Percentiles rank a stretch among this genome's conserved stretches.
Evolutionary conservation across 1,140 invertebrate species (phyloP).

Genomic region (Hyposmocoma kahamanoa): DNA sequence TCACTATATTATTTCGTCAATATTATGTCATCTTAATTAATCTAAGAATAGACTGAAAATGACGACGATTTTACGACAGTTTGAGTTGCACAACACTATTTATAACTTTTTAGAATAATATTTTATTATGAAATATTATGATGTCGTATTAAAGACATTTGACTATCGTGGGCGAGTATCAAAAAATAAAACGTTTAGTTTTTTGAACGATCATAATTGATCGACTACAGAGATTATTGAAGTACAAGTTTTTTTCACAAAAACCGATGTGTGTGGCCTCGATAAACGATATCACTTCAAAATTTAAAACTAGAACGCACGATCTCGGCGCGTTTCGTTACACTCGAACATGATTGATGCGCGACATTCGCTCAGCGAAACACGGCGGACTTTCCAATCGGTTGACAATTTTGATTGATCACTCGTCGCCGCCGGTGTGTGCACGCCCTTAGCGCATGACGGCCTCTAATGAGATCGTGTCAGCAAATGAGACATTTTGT

Average conservation of each 20-base stretch:
- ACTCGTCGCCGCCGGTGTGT: constrained; percentile 25
- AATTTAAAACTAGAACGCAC: constrained; percentile 6
- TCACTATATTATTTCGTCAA: too few species aligned
- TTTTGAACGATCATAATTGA: background rate
- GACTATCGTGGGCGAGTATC: too few species aligned
- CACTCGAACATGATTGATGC: constrained; percentile 52
- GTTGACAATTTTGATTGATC: constrained; percentile 71
- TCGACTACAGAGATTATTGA: background rate
- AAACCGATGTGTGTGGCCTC: background rate
- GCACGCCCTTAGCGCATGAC: constrained; percentile 38
- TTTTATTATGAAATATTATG: too few species aligned
- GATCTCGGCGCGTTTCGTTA: constrained; percentile 13
- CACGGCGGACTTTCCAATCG: constrained; percentile 54
- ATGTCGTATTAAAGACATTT: too few species aligned
- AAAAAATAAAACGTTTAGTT: background rate
- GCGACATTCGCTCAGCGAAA: constrained; percentile 31
- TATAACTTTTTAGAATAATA: too few species aligned
- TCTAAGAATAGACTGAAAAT: too few species aligned
- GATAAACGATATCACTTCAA: background rate
- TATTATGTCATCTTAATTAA: too few species aligned
- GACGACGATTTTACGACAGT: too few species aligned
- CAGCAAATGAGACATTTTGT: background rate
- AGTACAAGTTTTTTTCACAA: too few species aligned
- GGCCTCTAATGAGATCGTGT: constrained; percentile 26
- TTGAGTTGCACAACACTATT: too few species aligned